Percentiles rank a stretch among this genome's conserved stretches.
These are phyloP conservation scores for Drymonia ruficornis DNA, from an alignment of 2,888 invertebrate genomes.

Conservation along the genomic window DNA sequence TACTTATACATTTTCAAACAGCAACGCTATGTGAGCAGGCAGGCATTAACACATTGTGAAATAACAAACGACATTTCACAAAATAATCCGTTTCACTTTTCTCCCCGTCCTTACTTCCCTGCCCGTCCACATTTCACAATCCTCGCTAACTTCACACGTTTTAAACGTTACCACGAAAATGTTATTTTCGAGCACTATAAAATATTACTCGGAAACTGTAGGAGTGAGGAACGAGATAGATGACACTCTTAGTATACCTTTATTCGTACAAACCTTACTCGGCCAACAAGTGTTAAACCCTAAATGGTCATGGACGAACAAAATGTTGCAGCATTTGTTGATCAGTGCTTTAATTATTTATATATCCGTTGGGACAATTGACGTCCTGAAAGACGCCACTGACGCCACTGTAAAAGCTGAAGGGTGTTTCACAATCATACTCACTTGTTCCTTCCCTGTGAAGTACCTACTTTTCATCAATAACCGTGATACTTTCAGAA, in stretches of 20 bases:
- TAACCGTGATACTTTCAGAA: conserved; percentile 44
- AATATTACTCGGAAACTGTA: conserved; percentile 51
- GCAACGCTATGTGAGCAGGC: too few species aligned
- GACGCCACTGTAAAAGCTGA: conserved; percentile 52
- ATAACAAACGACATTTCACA: too few species aligned
- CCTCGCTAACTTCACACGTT: conserved; percentile 17
- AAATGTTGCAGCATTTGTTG: conserved; percentile 43
- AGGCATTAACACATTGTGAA: too few species aligned
- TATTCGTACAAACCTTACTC: conserved; percentile 52
- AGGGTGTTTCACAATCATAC: conserved; percentile 55
- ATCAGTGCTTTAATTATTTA: conserved; percentile 49
- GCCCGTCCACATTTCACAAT: conserved; percentile 12
- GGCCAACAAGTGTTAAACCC: conserved; percentile 65
- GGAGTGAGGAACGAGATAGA: conserved; percentile 56
- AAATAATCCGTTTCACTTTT: background rate
- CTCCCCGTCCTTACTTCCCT: background rate
- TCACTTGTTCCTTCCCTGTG: conserved; percentile 43
- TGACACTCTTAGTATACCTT: conserved; percentile 40
- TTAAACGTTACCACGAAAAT: conserved; percentile 40
- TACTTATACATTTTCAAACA: too few species aligned
- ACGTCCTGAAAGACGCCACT: conserved; percentile 41
- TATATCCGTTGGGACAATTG: conserved; percentile 57
- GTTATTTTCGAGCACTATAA: conserved; percentile 37
- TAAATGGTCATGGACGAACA: conserved; percentile 57
- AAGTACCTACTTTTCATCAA: conserved; percentile 51